phyloP scores from a whole-genome alignment of 2,113 vertebrate species.

The Neotoma lepida region DNA sequence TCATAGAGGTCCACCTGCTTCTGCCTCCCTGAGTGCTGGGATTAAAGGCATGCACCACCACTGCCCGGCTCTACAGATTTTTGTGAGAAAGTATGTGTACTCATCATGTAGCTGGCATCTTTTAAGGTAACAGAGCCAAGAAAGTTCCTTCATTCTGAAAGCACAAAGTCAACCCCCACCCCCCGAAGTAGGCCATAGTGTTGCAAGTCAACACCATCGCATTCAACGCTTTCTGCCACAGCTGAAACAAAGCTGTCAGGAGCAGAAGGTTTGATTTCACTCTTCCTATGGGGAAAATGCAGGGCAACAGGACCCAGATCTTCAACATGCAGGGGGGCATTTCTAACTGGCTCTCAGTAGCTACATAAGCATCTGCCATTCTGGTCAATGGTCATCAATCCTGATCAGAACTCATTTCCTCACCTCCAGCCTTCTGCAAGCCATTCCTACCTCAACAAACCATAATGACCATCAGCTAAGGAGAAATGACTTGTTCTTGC shows the following conservation, averaged over 20 bases:
- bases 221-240: neutral
- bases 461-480: neutral
- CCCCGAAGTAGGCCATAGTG: neutral
- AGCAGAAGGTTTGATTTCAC: neutral
- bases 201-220: neutral
- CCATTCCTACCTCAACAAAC: neutral
- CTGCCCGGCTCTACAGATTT: too few relatives aligned
- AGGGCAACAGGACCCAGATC: accelerated
- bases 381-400: accelerated
- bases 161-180: neutral
- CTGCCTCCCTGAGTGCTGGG: too few relatives aligned
- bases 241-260: neutral
- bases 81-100: neutral
- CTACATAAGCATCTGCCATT: accelerated
- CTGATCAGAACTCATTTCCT: accelerated
- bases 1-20: too few relatives aligned
- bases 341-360: neutral
- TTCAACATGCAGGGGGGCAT: too few relatives aligned
- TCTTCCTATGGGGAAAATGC: accelerated
- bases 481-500: neutral
- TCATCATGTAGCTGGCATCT: neutral
- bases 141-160: neutral
- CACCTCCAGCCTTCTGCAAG: accelerated
- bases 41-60: too few relatives aligned
- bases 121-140: neutral